These are phyloP conservation scores for Agrochola lota DNA, from an alignment of 2,888 invertebrate species.

Conservation along the genomic window DNA sequence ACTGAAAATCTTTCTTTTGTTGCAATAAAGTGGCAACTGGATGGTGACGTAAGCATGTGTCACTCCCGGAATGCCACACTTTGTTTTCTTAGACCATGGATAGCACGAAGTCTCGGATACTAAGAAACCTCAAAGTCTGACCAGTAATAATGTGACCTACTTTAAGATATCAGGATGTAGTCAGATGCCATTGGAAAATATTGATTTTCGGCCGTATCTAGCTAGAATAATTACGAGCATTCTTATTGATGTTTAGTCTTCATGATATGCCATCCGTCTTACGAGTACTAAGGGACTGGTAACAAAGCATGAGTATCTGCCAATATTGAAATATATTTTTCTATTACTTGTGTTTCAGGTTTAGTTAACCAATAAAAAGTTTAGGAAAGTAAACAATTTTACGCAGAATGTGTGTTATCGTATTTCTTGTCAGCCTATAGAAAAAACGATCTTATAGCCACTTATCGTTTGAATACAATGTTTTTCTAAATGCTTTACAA, in stretches of 20 bases:
- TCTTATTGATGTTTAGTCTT: neutral
- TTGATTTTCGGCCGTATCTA: neutral
- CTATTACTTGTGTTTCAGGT: neutral
- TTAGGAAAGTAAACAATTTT: neutral
- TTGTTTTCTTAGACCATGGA: too few relatives aligned
- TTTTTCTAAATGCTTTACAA: neutral
- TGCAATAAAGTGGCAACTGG: too few relatives aligned
- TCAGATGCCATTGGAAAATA: neutral
- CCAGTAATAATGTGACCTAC: neutral
- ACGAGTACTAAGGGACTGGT: neutral
- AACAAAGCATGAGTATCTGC: neutral
- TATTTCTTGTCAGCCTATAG: slow-evolving; percentile 9
- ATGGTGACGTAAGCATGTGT: too few relatives aligned
- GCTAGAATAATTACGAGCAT: neutral
- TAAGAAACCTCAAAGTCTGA: too few relatives aligned
- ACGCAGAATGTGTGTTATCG: slow-evolving; percentile 9
- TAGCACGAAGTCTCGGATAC: too few relatives aligned
- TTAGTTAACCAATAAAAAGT: neutral
- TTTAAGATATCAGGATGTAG: neutral
- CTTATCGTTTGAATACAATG: neutral
- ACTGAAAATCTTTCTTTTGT: too few relatives aligned
- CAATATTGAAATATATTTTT: neutral
- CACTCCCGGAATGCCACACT: too few relatives aligned
- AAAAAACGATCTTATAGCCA: neutral
- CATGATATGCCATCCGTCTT: neutral